Percentiles rank a stretch among this genome's conserved stretches.
Conservation (phyloP, 92 coral and sea anemone genomes). For the Desmophyllum pertusum region DNA sequence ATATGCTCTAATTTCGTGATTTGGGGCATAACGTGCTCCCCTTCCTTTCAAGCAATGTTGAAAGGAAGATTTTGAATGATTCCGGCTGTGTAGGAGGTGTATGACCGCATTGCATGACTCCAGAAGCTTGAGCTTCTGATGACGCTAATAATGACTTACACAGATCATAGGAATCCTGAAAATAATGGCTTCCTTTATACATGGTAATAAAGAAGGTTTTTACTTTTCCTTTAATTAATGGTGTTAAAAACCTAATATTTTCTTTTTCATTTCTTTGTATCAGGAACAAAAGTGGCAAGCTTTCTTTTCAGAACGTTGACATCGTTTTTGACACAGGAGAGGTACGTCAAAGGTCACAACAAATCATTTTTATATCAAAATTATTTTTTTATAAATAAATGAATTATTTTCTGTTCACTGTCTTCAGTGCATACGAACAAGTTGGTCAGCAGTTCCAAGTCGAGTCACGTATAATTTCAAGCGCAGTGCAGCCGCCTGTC, state of each 20-base stretch:
- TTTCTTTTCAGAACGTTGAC: slow-evolving; percentile 66
- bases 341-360: slow-evolving; percentile 36
- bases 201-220: no score
- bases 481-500: slow-evolving; percentile 46
- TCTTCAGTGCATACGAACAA: slow-evolving; percentile 52
- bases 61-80: no score
- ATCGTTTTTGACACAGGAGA: slow-evolving; percentile 53
- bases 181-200: no score
- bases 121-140: no score
- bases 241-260: neutral
- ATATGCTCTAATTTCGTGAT: no score
- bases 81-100: no score
- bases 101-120: no score
- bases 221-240: no score
- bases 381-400: neutral
- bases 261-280: neutral
- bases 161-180: no score
- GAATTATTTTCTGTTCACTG: neutral
- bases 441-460: slow-evolving; percentile 51
- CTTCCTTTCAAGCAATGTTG: no score
- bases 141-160: no score
- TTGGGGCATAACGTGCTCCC: no score
- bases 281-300: slow-evolving; percentile 70
- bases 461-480: slow-evolving; percentile 63
- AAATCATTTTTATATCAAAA: neutral